Base-by-base conservation (phyloP, 2,113 vertebrate genomes). In the Sander lucioperca region DNA sequence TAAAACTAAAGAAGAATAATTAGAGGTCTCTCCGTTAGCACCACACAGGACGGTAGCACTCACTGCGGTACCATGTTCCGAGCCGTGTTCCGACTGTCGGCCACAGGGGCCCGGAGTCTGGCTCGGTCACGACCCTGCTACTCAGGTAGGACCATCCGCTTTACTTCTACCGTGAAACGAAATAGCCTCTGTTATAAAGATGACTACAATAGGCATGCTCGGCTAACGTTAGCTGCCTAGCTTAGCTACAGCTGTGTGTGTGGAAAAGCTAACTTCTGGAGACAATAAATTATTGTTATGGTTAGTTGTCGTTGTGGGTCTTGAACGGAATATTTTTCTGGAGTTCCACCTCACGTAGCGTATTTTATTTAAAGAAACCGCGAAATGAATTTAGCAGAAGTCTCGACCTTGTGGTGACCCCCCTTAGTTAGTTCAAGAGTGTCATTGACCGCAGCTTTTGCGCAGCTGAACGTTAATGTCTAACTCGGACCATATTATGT, bases 371-470 rank as follows among this genome's bases (percentile, higher is more conserved):
- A 15, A 25, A 7, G 3, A 56, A 53, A 57, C 6, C 79, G 64
- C 18, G 6, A 73, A 75, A 64, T 58, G 3, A 47, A 66, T 56
- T 68, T 1, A 70, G 50, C 1, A 15, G 19, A 27, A 56, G 59
- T 45, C 65, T 74, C 92, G 94, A 87, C 95, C 95, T 95, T 95
- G 92, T 64, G 53, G 82, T 92, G 94, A 94, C 94, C 93, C 91
- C 79, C 45, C n/a, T 80, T n/a, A 51, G 63, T 71, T 18, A 4
- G 47, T 80, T 89, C 68, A 63, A 21, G 80, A 84, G 77, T 0
- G 74, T 88, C 75, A 74, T 16, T 77, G 14, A 7, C 67, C 81
- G 82, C 81, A 82, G 39, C 19, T 43, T 43, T n/a, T 30, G n/a
- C 87, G 73, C 86, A 85, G 66, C 23, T 10, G 3, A 9, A 70